These are phyloP conservation scores for Tupaia chinensis DNA, from an alignment of 2,113 vertebrate species.

Conservation along the genomic window DNA sequence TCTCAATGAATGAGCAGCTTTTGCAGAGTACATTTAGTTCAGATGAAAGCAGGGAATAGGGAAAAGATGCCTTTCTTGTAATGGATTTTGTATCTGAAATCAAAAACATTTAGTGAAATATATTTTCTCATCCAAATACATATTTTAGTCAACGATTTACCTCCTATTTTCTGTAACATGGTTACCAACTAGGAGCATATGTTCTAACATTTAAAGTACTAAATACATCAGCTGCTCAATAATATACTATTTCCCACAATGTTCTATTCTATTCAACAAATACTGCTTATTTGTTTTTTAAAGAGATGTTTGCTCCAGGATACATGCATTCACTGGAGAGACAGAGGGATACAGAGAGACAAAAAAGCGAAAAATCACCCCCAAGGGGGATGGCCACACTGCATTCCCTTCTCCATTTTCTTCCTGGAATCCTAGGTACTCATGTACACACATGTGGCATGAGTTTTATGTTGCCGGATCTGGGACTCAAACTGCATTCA, in stretches of 20 bases:
- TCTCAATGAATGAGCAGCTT: constrained; percentile 49
- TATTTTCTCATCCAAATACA: constrained; percentile 53
- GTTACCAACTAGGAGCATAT: constrained; percentile 5
- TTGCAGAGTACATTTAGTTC: constrained; percentile 47
- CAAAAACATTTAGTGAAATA: constrained; percentile 50
- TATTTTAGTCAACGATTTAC: constrained; percentile 47
- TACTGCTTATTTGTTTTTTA: neutral
- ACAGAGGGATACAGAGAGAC: no score
- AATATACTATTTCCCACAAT: neutral
- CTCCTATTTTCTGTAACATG: neutral
- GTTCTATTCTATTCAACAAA: neutral
- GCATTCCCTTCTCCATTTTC: no score
- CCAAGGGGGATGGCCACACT: no score
- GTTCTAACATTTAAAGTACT: constrained; percentile 21
- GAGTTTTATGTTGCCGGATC: no score
- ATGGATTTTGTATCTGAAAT: constrained; percentile 47
- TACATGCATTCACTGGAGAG: no score
- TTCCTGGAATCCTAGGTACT: no score
- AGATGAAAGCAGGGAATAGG: constrained; percentile 36
- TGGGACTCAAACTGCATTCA: no score
- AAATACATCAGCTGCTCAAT: neutral
- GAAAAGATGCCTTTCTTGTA: constrained; percentile 6
- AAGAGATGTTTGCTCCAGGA: no score
- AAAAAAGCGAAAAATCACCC: no score
- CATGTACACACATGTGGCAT: no score